These are phyloP conservation scores for Panzeria rudis DNA, from an alignment of 2,888 invertebrate genomes.

Conservation along the genomic window DNA sequence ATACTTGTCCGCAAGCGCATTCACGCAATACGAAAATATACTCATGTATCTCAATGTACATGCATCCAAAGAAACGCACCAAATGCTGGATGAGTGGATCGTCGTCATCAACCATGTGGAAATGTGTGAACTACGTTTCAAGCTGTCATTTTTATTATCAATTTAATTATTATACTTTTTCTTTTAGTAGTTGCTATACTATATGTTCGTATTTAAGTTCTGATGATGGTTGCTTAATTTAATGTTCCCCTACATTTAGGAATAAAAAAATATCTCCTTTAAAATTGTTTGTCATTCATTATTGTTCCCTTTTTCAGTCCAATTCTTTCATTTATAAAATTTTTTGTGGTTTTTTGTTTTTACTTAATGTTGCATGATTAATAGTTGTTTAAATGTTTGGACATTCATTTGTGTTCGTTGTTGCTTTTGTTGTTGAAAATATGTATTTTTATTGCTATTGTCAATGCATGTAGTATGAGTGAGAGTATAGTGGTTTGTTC, in stretches of 20 bases:
- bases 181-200: slow-evolving; percentile 4
- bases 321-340: not conserved
- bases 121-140: slow-evolving; percentile 66
- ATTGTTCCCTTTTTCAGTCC: slow-evolving; percentile 17
- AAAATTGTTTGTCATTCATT: slow-evolving; percentile 40
- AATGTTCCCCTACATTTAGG: slow-evolving; percentile 44
- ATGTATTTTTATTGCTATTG: slow-evolving; percentile 12
- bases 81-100: slow-evolving; percentile 33
- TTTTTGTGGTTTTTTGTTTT: slow-evolving; percentile 4
- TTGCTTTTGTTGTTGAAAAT: slow-evolving; percentile 15
- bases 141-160: slow-evolving; percentile 39
- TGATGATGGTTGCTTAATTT: slow-evolving; percentile 10
- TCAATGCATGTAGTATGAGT: slow-evolving; percentile 5
- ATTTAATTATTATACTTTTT: slow-evolving; percentile 30
- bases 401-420: slow-evolving; percentile 48
- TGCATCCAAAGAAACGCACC: slow-evolving; percentile 33
- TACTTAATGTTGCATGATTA: slow-evolving; percentile 65
- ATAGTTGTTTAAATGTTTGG: slow-evolving; percentile 68
- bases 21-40: slow-evolving; percentile 7
- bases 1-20: slow-evolving; percentile 5
- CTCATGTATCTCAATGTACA: not conserved
- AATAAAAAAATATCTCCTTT: slow-evolving; percentile 14
- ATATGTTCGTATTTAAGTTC: not conserved
- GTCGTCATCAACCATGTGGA: slow-evolving; percentile 57
- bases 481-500: slow-evolving; percentile 14